These are phyloP conservation scores for Drosophila longiperda DNA, from an alignment of 2,888 invertebrate genomes.

Conservation along the genomic window DNA sequence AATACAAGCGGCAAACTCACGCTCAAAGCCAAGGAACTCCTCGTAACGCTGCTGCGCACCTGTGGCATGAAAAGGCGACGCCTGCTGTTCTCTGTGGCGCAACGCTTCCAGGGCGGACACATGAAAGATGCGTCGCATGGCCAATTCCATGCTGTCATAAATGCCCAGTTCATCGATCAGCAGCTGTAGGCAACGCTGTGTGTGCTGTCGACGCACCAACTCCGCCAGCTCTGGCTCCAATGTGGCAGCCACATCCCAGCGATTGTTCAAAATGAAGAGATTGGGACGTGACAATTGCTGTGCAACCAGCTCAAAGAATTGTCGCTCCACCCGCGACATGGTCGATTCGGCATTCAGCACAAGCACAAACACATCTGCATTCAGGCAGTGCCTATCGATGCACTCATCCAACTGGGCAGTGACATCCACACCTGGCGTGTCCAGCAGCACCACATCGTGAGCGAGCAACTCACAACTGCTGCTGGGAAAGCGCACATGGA, in stretches of 20 bases:
- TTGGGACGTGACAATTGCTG: slow-evolving; percentile 98
- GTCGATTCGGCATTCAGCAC: slow-evolving; percentile 99
- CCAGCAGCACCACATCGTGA: slow-evolving; percentile 99
- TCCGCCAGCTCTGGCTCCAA: slow-evolving; percentile 91
- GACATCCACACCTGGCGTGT: slow-evolving; percentile 99
- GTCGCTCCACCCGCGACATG: slow-evolving; percentile 98
- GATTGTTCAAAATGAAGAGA: slow-evolving; percentile 98
- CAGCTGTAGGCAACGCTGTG: slow-evolving; percentile 96
- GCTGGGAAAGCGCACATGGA: slow-evolving; percentile 89
- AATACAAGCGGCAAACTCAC: slow-evolving; percentile 98
- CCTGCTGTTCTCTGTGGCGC: slow-evolving; percentile 88
- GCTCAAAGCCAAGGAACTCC: slow-evolving; percentile 99
- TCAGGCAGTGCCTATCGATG: slow-evolving; percentile 99
- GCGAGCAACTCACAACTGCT: slow-evolving; percentile 95
- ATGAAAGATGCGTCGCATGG: slow-evolving; percentile 97
- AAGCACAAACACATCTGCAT: slow-evolving; percentile 99
- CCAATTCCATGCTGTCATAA: slow-evolving; percentile 91
- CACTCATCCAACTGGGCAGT: slow-evolving; percentile 98
- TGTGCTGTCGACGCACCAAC: slow-evolving; percentile 96
- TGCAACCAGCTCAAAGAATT: slow-evolving; percentile 99
- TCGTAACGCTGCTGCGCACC: slow-evolving; percentile 96
- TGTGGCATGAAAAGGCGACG: slow-evolving; percentile 61
- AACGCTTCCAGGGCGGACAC: slow-evolving; percentile 98
- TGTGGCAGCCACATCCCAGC: slow-evolving; percentile 99
- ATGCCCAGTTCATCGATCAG: slow-evolving; percentile 97